phyloP scores from a whole-genome alignment of 2,797 vertebrate species.

The Schizopygopsis pylzovi region DNA sequence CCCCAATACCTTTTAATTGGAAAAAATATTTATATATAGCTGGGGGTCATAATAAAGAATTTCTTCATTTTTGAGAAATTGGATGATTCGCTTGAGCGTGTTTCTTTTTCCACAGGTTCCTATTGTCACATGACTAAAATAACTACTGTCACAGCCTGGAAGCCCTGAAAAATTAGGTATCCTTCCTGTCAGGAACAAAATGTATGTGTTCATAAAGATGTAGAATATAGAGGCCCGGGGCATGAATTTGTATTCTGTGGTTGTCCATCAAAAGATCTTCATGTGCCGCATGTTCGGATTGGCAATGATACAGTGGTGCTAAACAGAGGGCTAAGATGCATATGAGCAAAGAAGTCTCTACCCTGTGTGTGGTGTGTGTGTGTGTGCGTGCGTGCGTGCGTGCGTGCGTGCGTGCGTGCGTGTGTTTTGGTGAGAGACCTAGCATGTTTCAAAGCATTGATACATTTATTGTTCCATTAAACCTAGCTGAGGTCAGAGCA shows the following conservation, averaged over 20 bases:
- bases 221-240: constrained; percentile 39
- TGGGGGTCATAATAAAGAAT: neutral
- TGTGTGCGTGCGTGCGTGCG: constrained; percentile 1
- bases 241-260: constrained; percentile 52
- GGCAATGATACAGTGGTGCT: constrained; percentile 28
- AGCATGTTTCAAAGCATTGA: constrained; percentile 65
- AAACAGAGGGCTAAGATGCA: constrained; percentile 16
- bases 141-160: constrained; percentile 8
- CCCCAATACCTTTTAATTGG: neutral
- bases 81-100: neutral
- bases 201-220: constrained; percentile 40
- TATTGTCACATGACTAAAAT: constrained; percentile 18
- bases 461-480: constrained; percentile 69
- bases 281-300: constrained; percentile 48
- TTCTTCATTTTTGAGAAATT: neutral
- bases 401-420: constrained; percentile 12
- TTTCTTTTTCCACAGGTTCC: neutral
- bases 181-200: constrained; percentile 33
- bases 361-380: constrained; percentile 9
- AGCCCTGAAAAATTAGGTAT: constrained; percentile 17
- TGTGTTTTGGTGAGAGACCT: constrained; percentile 48
- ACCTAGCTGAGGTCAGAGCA: constrained; percentile 64
- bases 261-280: constrained; percentile 50
- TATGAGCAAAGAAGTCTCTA: neutral
- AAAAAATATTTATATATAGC: constrained; percentile 24